Evolutionary conservation across 2,888 invertebrate species (phyloP).

Genomic region (Lithosia quadra): DNA sequence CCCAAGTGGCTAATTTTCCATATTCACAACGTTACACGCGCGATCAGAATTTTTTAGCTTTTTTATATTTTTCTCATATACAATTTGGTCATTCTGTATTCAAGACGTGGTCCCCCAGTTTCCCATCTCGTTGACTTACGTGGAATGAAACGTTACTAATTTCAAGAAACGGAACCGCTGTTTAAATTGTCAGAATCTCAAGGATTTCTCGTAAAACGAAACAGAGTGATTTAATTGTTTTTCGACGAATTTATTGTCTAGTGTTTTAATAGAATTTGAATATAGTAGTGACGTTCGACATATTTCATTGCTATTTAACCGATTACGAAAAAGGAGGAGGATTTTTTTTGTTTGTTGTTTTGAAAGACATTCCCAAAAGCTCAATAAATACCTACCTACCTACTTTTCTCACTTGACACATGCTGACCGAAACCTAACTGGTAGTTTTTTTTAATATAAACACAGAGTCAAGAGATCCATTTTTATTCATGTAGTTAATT

Average conservation of each 20-base stretch:
- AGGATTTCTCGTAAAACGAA: conserved; percentile 69
- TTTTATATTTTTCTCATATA: conserved; percentile 74
- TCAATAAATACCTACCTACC: neutral
- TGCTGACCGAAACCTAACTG: neutral
- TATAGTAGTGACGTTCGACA: conserved; percentile 17
- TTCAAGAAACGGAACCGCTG: conserved; percentile 71
- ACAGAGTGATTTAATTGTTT: conserved; percentile 63
- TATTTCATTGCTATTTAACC: neutral
- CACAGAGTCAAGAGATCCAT: neutral
- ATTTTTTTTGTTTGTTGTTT: too few species aligned
- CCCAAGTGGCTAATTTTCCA: conserved; percentile 63
- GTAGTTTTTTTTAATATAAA: conserved; percentile 6
- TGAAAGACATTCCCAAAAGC: too few species aligned
- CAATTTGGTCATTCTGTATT: conserved; percentile 70
- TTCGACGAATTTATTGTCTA: conserved; percentile 48
- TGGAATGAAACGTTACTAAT: conserved; percentile 68
- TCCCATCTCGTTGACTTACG: conserved; percentile 68
- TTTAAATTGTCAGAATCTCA: conserved; percentile 74
- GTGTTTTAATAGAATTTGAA: conserved; percentile 35
- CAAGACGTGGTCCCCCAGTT: conserved; percentile 56
- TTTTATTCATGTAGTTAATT: conserved; percentile 57
- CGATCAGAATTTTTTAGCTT: conserved; percentile 59
- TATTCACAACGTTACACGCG: conserved; percentile 47
- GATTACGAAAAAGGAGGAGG: too few species aligned
- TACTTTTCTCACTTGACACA: neutral